Base-by-base conservation (phyloP, 1,140 invertebrate species). In the Zaprionus ghesquierei region DNA sequence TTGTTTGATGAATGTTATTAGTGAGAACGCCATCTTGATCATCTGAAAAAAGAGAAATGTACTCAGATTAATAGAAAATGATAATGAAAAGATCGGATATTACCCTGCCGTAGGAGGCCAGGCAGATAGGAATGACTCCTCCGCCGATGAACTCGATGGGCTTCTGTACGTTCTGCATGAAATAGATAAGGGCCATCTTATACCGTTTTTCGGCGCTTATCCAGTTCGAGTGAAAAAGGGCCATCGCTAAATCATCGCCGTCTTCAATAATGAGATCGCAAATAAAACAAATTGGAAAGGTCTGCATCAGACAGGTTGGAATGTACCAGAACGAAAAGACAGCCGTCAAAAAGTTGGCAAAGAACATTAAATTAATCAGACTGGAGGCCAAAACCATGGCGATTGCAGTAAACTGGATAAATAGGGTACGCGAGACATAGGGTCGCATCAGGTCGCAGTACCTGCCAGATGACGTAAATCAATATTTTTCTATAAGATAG, bases 221-320 rank as follows among this genome's bases (percentile, higher is more conserved):
- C 81, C 81, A 85, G 15, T 80, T 77, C 0, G 81, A 77, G 13
- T 85, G 81, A 18, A 85, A 85, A 54, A 85, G 65, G 6, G 74
- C 22, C 15, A 44, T 1, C 0, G 58, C 27, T 1, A 85, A 23
- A 3, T 27, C 31, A 1, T 80, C 35, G n/a, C 69, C 75, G 8
- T 85, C 81, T 3, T 63, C 20, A 0, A 15, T 51, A 9, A 85
- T 65, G 2, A 70, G 29, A 33, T 85, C 77, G 22, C 81, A 80
- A 0, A 54, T 72, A 5, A 46, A 77, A n/a, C 70, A 85, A n/a
- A 80, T 77, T 0, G 81, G 81, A 38, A 85, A 85, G 0, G 81
- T 77, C 33, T 85, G 77, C 5, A 68, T 20, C 2, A 77, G 22
- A 1, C 63, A 44, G 4, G 59, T 63, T 3, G 51, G 29, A 9